Evolutionary conservation across 1,140 invertebrate species (phyloP), one percentile per base, ranked within the genome.

Genomic region (Monochamus saltuarius): DNA sequence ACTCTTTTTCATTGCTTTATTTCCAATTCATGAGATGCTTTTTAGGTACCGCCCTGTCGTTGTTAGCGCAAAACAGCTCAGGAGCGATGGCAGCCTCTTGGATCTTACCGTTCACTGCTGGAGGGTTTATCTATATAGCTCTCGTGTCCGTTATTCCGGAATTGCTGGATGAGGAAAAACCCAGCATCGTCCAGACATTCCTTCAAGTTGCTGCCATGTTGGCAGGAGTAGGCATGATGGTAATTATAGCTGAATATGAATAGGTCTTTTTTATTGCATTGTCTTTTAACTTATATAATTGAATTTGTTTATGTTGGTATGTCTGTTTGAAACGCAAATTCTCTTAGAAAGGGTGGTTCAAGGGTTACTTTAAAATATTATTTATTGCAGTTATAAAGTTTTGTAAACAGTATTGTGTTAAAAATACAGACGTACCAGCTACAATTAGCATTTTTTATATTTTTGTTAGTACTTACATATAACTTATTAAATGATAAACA

Each of bases 41-140:
- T 53, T 59, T 19, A 62, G 67, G 96, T 46, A 97, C 94, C 22
- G 80, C 91, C 2, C 79, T 95, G 61, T 96, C 94, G 54, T 82
- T 98, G 8, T 76, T 92, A 35, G 85, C 89, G 45, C 87, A 90
- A 75, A 89, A 87, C 61, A 84, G 83, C 75, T 67, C 75, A 80
- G 89, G 88, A 73, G 86, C 88, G 59, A 77, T 90, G 61, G 88
- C 92, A 4, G 89, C 90, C 36, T 82, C 85, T 10, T 92, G 92
- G 84, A 91, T 97, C 60, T 80, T 98, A 46, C 95, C 96, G 35
- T 97, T 98, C 73, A 99, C 96, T 38, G 96, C 96, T 58, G 96
- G 95, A 56, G 96, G 96, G 14, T 98, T 99, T 76, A 98, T 98
- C 77, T 99, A 98, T 76, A 97, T 99, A 69, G 95, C 95, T 11